Evolutionary conservation across 2,888 invertebrate species (phyloP), one percentile per base, ranked within the genome.

Genomic region (Boloria selene): DNA sequence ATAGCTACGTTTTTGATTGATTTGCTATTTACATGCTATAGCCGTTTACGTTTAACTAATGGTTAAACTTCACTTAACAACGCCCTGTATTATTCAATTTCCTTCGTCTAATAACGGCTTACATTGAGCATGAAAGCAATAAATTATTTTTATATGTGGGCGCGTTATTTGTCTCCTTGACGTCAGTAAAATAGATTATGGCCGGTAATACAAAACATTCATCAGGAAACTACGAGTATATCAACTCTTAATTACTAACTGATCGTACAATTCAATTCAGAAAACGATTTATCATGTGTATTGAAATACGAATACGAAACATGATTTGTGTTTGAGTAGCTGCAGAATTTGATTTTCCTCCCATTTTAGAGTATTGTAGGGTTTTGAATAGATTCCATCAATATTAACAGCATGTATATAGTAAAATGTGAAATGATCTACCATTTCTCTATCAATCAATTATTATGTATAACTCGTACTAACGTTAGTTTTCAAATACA

Each of bases 261-360:
- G 42, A 44, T 64, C 52, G 47, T 50, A 51, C 53, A 64, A 66
- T 69, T 65, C 66, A 70, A 68, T 70, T 69, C 63, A 53, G 61
- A 61, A 65, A 68, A 59, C 61, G 62, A 71, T 73, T 72, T 69
- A 69, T 69, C 71, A 70, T 61, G 61, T 64, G 65, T 68, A 62
- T 67, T 64, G 70, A 65, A 61, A 65, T 70, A 69, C 31, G 31
- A 50, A 59, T 64, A 65, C 44, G 17, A 17, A 47, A 49, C 62
- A 38, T 62, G 62, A 62, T 53, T 54, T 62, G 45, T 54, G 26
- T 47, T 62, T 16, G 44, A 44, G 18, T n/a, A 45, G 44, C 16
- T 16, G 52, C 16, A 45, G 52, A 44, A 61, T 61, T 45, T 61
- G 52, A 52, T 61, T 61, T 61, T 52, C 42, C 16, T 44, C 52